Conservation (phyloP, 2,888 invertebrate species). For the Zhengitettix transpicula region DNA sequence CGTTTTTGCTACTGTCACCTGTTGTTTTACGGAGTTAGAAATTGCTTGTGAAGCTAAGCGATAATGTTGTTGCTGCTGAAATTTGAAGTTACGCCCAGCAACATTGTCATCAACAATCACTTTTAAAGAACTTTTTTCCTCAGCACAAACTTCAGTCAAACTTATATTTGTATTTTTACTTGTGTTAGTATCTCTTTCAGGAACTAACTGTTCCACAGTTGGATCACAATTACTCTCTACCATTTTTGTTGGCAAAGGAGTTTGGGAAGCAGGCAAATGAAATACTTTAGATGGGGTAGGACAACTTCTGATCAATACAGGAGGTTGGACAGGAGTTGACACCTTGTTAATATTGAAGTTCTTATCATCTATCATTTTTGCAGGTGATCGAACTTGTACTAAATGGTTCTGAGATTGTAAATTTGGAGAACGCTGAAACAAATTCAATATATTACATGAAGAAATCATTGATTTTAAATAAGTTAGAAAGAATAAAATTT, state of each 20-base stretch:
- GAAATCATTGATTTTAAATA: no score
- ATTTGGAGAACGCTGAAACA: constrained; percentile 1
- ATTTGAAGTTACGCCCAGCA: background rate
- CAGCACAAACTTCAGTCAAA: background rate
- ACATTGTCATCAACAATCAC: background rate
- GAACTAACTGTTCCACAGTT: constrained; percentile 29
- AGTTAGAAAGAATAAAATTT: no score
- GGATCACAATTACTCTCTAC: background rate
- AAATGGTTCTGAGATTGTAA: constrained; percentile 3
- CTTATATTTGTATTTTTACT: background rate
- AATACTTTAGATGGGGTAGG: constrained; percentile 9
- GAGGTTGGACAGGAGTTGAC: constrained; percentile 6
- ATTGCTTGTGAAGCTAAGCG: background rate
- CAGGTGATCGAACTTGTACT: constrained; percentile 1
- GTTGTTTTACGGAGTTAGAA: background rate
- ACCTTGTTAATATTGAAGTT: background rate
- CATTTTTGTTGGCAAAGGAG: constrained; percentile 10
- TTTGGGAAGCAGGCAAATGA: constrained; percentile 15
- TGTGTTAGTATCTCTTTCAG: constrained; percentile 33
- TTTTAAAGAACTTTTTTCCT: background rate
- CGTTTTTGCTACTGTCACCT: no score
- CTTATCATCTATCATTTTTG: constrained; percentile 16
- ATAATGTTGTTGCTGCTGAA: background rate
- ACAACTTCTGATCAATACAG: constrained; percentile 5
- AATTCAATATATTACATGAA: background rate